Evolutionary conservation across 2,797 vertebrate genomes (phyloP).

Genomic region (Smutsia gigantea): DNA sequence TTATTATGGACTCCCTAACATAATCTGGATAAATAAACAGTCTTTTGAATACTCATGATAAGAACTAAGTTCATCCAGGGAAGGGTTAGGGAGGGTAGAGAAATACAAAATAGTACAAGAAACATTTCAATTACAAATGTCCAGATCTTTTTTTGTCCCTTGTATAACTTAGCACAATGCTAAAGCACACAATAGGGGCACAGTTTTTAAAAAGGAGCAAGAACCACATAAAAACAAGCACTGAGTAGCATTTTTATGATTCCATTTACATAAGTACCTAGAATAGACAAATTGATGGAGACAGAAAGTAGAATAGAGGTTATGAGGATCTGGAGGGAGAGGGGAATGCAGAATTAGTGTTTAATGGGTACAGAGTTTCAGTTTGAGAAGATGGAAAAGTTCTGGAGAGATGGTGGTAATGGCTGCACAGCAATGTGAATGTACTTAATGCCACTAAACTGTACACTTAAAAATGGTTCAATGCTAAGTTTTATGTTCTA

Average conservation of each 20-base stretch:
- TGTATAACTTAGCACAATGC: background rate
- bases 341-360: too few relatives aligned
- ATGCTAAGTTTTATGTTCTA: too few relatives aligned
- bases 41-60: background rate
- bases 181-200: background rate
- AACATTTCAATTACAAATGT: background rate
- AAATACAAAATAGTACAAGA: background rate
- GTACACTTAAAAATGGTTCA: too few relatives aligned
- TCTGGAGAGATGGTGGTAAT: too few relatives aligned
- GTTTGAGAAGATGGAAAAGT: too few relatives aligned
- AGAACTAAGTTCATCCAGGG: background rate
- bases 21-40: background rate
- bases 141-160: background rate
- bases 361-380: too few relatives aligned
- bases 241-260: background rate
- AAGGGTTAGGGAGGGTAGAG: background rate
- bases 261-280: background rate
- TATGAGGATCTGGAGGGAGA: too few relatives aligned
- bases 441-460: too few relatives aligned
- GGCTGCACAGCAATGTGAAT: too few relatives aligned
- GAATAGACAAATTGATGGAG: too few relatives aligned
- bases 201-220: background rate
- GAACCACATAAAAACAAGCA: background rate
- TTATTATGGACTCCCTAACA: background rate
- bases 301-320: too few relatives aligned